Percentiles rank a stretch among this genome's conserved stretches.
Evolutionary conservation across 2,113 vertebrate genomes (phyloP).

Genomic region (Larimichthys polyactis): DNA sequence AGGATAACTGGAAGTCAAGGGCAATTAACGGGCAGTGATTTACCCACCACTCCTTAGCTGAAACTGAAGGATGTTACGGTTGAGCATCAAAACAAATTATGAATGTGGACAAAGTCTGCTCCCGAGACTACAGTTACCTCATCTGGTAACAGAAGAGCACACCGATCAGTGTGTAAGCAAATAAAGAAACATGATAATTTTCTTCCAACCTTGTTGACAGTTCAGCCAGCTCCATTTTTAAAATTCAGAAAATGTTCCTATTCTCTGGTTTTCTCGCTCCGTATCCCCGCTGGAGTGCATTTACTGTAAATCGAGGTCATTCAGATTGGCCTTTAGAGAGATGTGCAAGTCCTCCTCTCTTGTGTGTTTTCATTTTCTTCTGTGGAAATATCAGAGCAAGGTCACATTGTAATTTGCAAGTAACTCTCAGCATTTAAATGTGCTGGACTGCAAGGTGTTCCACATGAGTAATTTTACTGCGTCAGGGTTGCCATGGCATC

Average conservation of each 20-base stretch:
- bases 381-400: neutral
- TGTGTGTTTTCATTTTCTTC: slow-evolving; percentile 11
- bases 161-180: neutral
- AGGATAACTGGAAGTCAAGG: neutral
- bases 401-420: slow-evolving; percentile 25
- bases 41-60: neutral
- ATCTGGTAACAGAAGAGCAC: neutral
- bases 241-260: neutral
- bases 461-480: neutral
- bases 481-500: neutral
- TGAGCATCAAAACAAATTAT: neutral
- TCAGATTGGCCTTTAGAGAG: neutral
- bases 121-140: neutral
- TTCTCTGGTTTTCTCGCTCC: neutral
- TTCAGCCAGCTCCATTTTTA: neutral
- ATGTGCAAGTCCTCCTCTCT: neutral
- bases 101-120: neutral
- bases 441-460: neutral
- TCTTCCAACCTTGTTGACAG: neutral
- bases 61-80: neutral
- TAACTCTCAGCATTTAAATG: slow-evolving; percentile 1
- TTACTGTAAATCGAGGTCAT: slow-evolving; percentile 21
- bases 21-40: neutral
- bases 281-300: neutral
- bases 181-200: neutral